A percentile compares a stretch with the other conserved stretches of the same genome.
Evolutionary conservation across 2,797 vertebrate genomes (phyloP).

Genomic region (Onychomys leucogaster): DNA sequence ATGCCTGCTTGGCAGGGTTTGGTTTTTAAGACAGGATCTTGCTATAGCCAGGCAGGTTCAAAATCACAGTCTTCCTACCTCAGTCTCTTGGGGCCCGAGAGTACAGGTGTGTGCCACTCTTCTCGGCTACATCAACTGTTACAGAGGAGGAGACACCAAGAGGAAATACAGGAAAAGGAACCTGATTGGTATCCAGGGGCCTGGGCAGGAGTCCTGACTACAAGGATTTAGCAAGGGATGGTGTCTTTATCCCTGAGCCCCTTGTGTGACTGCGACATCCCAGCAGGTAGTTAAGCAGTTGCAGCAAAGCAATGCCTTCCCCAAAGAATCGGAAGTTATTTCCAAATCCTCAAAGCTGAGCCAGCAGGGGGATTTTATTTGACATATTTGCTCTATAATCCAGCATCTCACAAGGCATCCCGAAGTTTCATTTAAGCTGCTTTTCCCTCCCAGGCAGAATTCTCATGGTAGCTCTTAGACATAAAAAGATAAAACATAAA

Average conservation of each 20-base stretch:
- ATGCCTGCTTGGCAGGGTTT: not conserved
- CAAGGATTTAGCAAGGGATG: not conserved
- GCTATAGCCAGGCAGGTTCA: not conserved
- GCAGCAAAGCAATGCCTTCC: not conserved
- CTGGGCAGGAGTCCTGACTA: not conserved
- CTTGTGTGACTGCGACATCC: fast-evolving
- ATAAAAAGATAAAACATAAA: constrained; percentile 28
- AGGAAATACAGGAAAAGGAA: not conserved
- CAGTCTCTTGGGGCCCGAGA: not conserved
- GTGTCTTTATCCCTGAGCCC: not conserved
- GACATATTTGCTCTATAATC: constrained; percentile 56
- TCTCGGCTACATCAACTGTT: not conserved
- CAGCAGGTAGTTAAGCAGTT: not conserved
- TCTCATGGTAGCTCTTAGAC: not conserved
- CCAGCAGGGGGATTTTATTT: constrained; percentile 46
- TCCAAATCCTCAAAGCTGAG: constrained; percentile 64
- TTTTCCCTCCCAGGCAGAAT: not conserved
- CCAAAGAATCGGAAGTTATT: constrained; percentile 32
- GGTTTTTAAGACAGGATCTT: not conserved
- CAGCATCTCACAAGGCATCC: constrained; percentile 48
- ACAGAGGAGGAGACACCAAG: not conserved
- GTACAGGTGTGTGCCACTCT: not conserved
- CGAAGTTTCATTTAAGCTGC: constrained; percentile 48
- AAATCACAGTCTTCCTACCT: not conserved
- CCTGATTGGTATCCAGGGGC: not conserved